Percentiles rank a stretch among this genome's conserved stretches.
These are phyloP conservation scores for Polydrusus tereticollis DNA, from an alignment of 2,888 invertebrate genomes.

Conservation along the genomic window DNA sequence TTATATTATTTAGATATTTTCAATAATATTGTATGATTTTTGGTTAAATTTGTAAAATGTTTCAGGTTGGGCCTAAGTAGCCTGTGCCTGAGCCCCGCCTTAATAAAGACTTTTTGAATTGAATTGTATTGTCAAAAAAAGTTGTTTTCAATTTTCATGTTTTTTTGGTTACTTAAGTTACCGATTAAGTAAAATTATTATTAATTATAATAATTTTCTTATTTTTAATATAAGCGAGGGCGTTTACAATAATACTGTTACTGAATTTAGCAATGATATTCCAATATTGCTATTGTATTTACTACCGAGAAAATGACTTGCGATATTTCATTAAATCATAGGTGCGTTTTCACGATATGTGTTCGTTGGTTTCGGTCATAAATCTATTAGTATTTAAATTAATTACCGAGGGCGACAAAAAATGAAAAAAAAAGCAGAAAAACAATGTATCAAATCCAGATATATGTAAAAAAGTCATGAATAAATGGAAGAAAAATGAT, in stretches of 20 bases:
- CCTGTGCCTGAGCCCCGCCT: too few species aligned
- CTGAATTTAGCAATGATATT: not conserved
- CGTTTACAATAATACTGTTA: not conserved
- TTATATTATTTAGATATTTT: too few species aligned
- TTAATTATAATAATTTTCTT: not conserved
- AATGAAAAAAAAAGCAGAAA: not conserved
- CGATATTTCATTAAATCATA: conserved; percentile 1
- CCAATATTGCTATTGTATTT: not conserved
- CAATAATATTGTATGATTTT: too few species aligned
- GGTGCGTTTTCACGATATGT: conserved; percentile 14
- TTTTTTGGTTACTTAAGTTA: too few species aligned
- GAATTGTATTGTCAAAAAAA: too few species aligned
- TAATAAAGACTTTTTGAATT: too few species aligned
- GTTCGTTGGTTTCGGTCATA: not conserved
- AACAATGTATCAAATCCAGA: not conserved
- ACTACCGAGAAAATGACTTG: conserved; percentile 6
- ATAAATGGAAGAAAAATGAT: not conserved
- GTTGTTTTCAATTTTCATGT: too few species aligned
- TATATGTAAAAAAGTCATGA: conserved; percentile 1
- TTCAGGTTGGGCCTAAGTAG: too few species aligned
- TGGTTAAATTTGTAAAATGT: too few species aligned
- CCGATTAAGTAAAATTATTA: too few species aligned
- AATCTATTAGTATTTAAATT: not conserved
- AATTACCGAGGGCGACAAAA: not conserved
- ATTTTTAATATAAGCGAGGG: not conserved